Evolutionary conservation across 2,113 vertebrate genomes (phyloP), one percentile per base, ranked within the genome.

Genomic region (Oreochromis niloticus): DNA sequence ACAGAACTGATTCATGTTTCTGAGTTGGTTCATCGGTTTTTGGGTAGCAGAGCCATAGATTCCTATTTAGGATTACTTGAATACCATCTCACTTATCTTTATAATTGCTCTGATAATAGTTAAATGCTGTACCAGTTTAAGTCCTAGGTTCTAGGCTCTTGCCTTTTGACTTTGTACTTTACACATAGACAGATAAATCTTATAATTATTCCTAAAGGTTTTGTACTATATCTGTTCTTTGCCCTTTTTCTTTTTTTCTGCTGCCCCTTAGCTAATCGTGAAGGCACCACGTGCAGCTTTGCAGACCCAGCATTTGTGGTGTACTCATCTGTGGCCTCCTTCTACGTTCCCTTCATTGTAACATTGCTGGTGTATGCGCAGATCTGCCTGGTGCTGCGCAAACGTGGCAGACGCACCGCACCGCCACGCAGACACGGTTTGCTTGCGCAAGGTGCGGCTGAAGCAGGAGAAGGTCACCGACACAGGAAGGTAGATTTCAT

Each of bases 331-430:
- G 96, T 97, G 57, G 96, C 96, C 12, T 97, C 96, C 55, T 97
- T 97, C 93, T 97, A 97, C 66, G 96, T 97, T 6, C 96, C 96
- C 80, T 97, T 97, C 94, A 97, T 97, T 16, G 95, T 97, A 7
- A 97, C 96, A 1, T 55, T 97, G 91, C 92, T 97, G 90, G 96
- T 97, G 63, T 97, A 97, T 11, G 96, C 90, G 2, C 96, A 97
- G 95, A 97, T 97, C 95, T 97, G 96, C 32, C 91, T 97, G 87
- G 96, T 97, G 24, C 92, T 97, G 87, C 96, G 94, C 57, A 94
- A 92, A 41, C 93, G 96, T 0, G 95, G 96, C 87, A 92, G 96
- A 43, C 95, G 96, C 84, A 96, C 96, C 1, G 96, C 91, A 1
- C 95, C 94, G 0, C 91, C 94, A 0, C 92, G 89, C 59, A 89